Conservation (phyloP, 2,797 vertebrate species). For the Gymnocypris eckloni region DNA sequence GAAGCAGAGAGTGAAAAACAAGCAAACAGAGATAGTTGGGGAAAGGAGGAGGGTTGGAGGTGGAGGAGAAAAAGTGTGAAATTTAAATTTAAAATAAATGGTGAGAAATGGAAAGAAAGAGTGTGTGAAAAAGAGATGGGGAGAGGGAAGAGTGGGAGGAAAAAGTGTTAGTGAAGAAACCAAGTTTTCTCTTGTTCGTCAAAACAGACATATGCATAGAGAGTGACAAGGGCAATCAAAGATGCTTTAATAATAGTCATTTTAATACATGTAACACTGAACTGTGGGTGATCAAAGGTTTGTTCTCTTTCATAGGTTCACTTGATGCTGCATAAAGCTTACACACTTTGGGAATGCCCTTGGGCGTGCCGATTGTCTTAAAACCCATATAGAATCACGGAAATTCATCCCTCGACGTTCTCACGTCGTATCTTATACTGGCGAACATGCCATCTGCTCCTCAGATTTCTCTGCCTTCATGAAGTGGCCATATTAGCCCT, state of each 20-base stretch:
- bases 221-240: neutral
- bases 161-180: constrained; percentile 57
- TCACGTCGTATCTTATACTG: no score
- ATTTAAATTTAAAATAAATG: constrained; percentile 57
- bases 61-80: constrained; percentile 47
- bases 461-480: no score
- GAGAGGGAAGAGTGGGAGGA: constrained; percentile 18
- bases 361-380: no score
- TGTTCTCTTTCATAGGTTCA: neutral
- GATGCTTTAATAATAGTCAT: neutral
- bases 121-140: constrained; percentile 55
- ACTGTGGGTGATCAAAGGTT: constrained; percentile 3
- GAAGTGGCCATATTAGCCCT: no score
- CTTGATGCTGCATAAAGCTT: no score
- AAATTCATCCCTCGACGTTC: no score
- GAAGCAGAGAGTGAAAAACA: constrained; percentile 87
- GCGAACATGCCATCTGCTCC: no score
- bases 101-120: constrained; percentile 51
- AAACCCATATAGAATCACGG: no score
- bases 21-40: constrained; percentile 64
- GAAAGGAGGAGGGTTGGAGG: neutral
- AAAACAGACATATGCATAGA: constrained; percentile 42
- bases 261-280: neutral
- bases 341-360: no score
- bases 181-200: constrained; percentile 15